Evolutionary conservation across 2,797 vertebrate genomes (phyloP).

Genomic region (Vireo griseus): DNA sequence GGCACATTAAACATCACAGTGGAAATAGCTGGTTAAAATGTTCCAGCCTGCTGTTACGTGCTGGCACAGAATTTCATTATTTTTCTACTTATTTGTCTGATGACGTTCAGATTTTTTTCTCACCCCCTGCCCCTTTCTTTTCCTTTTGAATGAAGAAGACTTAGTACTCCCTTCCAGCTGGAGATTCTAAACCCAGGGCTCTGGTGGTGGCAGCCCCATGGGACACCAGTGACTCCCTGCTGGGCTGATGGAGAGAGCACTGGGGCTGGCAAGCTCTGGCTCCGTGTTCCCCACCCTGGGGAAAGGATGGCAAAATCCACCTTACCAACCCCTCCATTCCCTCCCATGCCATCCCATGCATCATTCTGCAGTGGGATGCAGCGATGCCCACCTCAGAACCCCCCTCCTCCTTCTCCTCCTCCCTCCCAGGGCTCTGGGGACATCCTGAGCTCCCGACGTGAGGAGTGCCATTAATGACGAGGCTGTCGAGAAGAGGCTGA

Average conservation of each 20-base stretch:
- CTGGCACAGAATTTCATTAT: constrained; percentile 23
- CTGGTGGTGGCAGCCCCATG: accelerated
- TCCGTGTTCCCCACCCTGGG: neutral
- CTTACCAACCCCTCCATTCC: accelerated
- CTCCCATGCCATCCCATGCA: accelerated
- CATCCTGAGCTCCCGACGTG: neutral
- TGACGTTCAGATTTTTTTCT: neutral
- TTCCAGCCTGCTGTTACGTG: constrained; percentile 47
- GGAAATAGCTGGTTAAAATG: constrained; percentile 62
- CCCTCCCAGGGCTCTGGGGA: neutral
- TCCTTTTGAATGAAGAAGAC: neutral
- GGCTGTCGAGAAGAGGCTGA: neutral
- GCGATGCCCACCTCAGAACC: neutral
- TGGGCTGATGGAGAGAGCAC: neutral
- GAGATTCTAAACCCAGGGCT: neutral
- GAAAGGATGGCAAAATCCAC: neutral
- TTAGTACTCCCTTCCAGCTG: neutral
- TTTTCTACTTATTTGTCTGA: constrained; percentile 40
- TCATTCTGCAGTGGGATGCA: neutral
- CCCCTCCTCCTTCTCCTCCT: neutral
- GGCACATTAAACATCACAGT: constrained; percentile 39
- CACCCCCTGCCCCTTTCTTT: neutral
- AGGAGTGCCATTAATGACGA: neutral
- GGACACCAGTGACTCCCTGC: neutral
- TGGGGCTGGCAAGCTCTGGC: neutral